A percentile compares a stretch with the other conserved stretches of the same genome.
Evolutionary conservation across 2,113 vertebrate species (phyloP).

Genomic region (Mustelus asterias): DNA sequence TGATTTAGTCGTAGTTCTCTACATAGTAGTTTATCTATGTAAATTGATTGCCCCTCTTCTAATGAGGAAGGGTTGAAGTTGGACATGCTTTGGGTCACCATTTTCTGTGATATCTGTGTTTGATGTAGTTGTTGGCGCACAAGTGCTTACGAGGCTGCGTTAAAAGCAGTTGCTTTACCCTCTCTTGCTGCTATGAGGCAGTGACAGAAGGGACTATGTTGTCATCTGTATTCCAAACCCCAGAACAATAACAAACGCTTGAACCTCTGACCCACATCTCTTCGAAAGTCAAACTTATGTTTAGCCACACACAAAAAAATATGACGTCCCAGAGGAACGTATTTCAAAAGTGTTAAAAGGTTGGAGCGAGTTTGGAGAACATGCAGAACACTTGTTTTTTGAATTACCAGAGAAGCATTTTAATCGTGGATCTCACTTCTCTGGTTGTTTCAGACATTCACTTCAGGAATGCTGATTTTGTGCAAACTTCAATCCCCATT

Average conservation of each 20-base stretch:
- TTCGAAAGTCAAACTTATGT: conserved; percentile 56
- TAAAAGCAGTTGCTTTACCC: not conserved
- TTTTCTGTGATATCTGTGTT: not conserved
- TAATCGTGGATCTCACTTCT: not conserved
- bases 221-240: conserved; percentile 47
- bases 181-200: conserved; percentile 44
- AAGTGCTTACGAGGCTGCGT: not conserved
- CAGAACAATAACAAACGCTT: conserved; percentile 57
- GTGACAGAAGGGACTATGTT: conserved; percentile 48
- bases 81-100: not conserved
- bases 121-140: not conserved
- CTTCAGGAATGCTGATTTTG: not conserved
- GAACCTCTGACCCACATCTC: conserved; percentile 53
- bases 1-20: too few species aligned
- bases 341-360: not conserved
- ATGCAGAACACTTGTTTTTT: not conserved
- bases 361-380: not conserved
- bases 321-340: conserved; percentile 48
- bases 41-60: not conserved
- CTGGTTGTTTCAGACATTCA: not conserved
- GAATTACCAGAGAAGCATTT: not conserved
- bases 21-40: too few species aligned
- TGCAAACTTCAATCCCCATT: not conserved
- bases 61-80: not conserved
- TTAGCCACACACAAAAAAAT: conserved; percentile 53